A percentile compares a stretch with the other conserved stretches of the same genome.
Evolutionary conservation across 1,140 invertebrate genomes (phyloP).

Genomic region (Camponotus pennsylvanicus): DNA sequence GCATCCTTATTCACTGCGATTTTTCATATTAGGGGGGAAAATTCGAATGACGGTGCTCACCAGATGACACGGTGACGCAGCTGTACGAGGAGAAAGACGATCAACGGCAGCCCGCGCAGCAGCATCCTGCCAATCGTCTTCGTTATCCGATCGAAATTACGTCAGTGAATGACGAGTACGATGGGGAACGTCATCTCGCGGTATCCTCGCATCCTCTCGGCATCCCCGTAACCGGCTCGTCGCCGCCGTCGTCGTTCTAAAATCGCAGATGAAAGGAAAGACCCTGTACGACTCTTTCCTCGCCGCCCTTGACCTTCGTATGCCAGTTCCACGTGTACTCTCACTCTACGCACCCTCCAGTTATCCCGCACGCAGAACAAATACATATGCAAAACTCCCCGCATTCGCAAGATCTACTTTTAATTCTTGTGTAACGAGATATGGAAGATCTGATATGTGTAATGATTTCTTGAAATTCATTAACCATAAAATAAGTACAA

Average conservation of each 20-base stretch:
- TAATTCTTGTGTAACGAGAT: background rate
- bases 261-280: slow-evolving; percentile 62
- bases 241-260: slow-evolving; percentile 62
- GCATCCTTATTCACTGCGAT: background rate
- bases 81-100: slow-evolving; percentile 77
- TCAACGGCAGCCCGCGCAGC: slow-evolving; percentile 75
- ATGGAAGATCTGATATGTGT: background rate
- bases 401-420: background rate
- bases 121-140: slow-evolving; percentile 69
- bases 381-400: background rate
- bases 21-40: background rate
- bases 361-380: background rate
- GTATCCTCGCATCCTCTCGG: slow-evolving; percentile 71
- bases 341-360: background rate
- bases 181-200: slow-evolving; percentile 80
- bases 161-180: slow-evolving; percentile 76
- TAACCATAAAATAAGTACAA: background rate
- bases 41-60: slow-evolving; percentile 74
- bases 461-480: too few relatives aligned
- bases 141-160: slow-evolving; percentile 62
- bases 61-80: slow-evolving; percentile 78
- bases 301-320: background rate
- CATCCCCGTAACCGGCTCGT: slow-evolving; percentile 71
- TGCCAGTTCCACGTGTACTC: background rate
- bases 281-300: slow-evolving; percentile 14